phyloP scores from a whole-genome alignment of 2,797 vertebrate species.

The Acanthurus tractus region DNA sequence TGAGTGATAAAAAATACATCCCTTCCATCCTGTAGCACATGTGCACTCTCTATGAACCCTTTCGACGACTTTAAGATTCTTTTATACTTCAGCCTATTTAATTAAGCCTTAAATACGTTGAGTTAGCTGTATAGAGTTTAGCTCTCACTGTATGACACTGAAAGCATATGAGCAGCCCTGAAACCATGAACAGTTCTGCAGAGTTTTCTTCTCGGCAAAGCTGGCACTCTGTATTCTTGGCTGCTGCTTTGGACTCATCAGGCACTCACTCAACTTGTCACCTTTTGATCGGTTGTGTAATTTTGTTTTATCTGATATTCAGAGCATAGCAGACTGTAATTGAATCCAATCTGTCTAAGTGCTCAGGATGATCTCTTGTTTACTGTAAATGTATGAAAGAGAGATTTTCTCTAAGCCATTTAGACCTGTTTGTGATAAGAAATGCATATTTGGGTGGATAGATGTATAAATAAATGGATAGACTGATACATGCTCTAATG shows the following conservation, averaged over 20 bases:
- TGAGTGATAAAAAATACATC: too few relatives aligned
- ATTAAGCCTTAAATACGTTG: conserved; percentile 19
- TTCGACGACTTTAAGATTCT: not conserved
- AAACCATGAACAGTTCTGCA: conserved; percentile 49
- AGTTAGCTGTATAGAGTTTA: conserved; percentile 16
- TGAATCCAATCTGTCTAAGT: conserved; percentile 77
- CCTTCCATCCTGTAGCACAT: not conserved
- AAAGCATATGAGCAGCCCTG: conserved; percentile 37
- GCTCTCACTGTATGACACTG: conserved; percentile 27
- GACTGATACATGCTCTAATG: conserved; percentile 11
- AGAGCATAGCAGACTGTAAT: conserved; percentile 71
- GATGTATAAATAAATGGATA: conserved; percentile 9
- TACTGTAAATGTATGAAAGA: conserved; percentile 61
- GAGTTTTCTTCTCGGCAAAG: conserved; percentile 51
- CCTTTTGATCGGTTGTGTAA: conserved; percentile 76
- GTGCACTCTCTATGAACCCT: conserved; percentile 1
- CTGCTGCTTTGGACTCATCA: conserved; percentile 73
- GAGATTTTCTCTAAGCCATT: conserved; percentile 51
- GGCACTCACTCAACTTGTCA: conserved; percentile 77
- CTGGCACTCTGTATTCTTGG: conserved; percentile 68
- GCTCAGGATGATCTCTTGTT: conserved; percentile 65
- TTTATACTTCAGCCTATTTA: conserved; percentile 24
- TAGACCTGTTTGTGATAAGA: conserved; percentile 40
- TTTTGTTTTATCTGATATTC: conserved; percentile 78
- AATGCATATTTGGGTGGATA: conserved; percentile 31